Base-by-base conservation (phyloP, 2,113 vertebrate genomes). In the Phaetusa simplex region DNA sequence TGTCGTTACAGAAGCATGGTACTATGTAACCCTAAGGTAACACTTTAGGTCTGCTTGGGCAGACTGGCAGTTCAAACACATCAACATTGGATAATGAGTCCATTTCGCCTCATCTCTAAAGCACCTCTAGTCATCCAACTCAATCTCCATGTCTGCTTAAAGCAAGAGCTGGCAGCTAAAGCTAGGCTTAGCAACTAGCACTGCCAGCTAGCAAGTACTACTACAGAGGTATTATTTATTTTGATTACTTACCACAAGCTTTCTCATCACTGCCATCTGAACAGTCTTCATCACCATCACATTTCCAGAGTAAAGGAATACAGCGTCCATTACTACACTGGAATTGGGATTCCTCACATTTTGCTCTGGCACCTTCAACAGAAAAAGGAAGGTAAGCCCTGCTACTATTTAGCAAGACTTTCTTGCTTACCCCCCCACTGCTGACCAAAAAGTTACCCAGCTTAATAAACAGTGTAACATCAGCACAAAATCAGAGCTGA, bases 201-300 rank as follows among this genome's bases (percentile, higher is more conserved):
- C 23, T 77, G 45, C 27, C 30, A 79, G 3, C 7, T 20, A 76
- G 11, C 14, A 82, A 61, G 24, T 61, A 65, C 8, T 47, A 43
- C 32, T 52, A 24, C 4, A 82, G 38, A 71, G 9, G 19, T 38
- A 61, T 53, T 84, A 49, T 27, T 65, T 43, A n/a, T 55, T 93
- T 73, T 47, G 19, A 90, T 64, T 72, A 93, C 99, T 99, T 95
- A 99, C 99, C 99, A 94, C 99, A 99, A 36, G 99, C 97, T 87
- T 76, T 98, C 74, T 99, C 99, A 19, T 99, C 99, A 34, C 99
- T 99, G 84, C 99, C 99, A 10, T 99, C 99, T 3, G 95, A 94
- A 83, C 99, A 99, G 96, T 99, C 99, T 96, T 99, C 98, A 26
- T 99, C 99, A 14, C 99, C 99, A 32, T 99, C 99, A 70, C 99